Conservation (phyloP, 2,888 invertebrate genomes). For the Pristionchus exspectatus region DNA sequence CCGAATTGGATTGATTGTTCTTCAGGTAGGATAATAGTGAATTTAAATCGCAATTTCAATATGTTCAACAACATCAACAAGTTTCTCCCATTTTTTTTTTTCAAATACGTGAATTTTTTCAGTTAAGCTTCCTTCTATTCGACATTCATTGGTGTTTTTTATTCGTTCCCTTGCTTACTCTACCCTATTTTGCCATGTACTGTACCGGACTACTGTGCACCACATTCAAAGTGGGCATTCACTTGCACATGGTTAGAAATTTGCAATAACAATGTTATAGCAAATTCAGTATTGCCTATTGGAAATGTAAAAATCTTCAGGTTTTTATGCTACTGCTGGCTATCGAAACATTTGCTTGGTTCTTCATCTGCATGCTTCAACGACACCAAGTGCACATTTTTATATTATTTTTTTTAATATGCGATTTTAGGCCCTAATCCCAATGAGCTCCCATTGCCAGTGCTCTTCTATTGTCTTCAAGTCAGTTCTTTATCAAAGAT, state of each 20-base stretch:
- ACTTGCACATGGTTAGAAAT: neutral
- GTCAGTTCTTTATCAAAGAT: neutral
- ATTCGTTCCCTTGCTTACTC: neutral
- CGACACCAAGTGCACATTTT: neutral
- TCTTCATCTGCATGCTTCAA: conserved; percentile 31
- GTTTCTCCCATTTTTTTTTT: neutral
- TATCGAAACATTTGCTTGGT: conserved; percentile 19
- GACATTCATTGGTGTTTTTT: conserved; percentile 34
- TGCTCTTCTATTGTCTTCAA: neutral
- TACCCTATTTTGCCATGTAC: conserved; percentile 7
- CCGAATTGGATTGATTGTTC: conserved; percentile 1
- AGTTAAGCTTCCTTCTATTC: conserved; percentile 6
- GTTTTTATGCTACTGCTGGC: neutral
- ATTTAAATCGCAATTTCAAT: too few species aligned
- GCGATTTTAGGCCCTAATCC: neutral
- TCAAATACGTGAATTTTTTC: neutral
- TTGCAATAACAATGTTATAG: too few species aligned
- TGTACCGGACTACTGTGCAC: conserved; percentile 16
- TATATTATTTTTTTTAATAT: neutral
- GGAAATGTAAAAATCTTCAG: neutral
- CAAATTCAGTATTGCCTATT: too few species aligned
- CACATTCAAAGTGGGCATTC: neutral
- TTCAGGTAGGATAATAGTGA: too few species aligned
- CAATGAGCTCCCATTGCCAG: neutral
- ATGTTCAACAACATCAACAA: too few species aligned